A percentile compares a stretch with the other conserved stretches of the same genome.
Conservation (phyloP, 1,140 invertebrate species). For the Solenopsis fugax region DNA sequence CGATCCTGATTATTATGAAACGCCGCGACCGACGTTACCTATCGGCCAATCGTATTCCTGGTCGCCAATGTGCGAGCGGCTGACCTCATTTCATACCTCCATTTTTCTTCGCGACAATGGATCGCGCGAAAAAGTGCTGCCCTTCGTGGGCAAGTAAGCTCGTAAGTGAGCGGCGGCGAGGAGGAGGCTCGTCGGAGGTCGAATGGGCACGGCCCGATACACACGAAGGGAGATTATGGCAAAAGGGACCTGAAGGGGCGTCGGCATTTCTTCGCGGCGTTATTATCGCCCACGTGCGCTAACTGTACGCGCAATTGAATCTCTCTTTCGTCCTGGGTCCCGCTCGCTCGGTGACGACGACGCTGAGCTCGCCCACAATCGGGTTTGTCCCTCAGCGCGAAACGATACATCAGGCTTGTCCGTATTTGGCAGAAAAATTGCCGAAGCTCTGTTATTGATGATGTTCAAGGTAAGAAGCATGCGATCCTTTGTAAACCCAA, state of each 20-base stretch:
- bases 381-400: not conserved
- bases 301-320: constrained; percentile 83
- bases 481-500: not conserved
- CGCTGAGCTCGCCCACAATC: constrained; percentile 65
- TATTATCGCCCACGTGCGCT: constrained; percentile 83
- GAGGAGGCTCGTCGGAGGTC: not conserved
- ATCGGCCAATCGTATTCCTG: constrained; percentile 34
- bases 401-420: not conserved
- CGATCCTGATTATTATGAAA: constrained; percentile 44
- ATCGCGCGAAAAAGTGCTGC: constrained; percentile 13
- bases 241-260: constrained; percentile 57
- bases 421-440: constrained; percentile 10
- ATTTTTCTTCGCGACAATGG: constrained; percentile 57
- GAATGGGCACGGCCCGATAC: constrained; percentile 49
- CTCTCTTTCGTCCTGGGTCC: constrained; percentile 50
- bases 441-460: constrained; percentile 6
- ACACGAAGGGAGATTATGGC: constrained; percentile 62
- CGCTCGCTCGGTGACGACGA: constrained; percentile 22
- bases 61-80: constrained; percentile 10
- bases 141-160: constrained; percentile 20
- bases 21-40: not conserved
- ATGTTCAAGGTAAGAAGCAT: not conserved
- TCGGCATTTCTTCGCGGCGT: constrained; percentile 71
- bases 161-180: constrained; percentile 34
- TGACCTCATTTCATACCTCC: constrained; percentile 35